These are phyloP conservation scores for Eupristina koningsbergeri DNA, from an alignment of 1,140 invertebrate genomes.

Conservation along the genomic window DNA sequence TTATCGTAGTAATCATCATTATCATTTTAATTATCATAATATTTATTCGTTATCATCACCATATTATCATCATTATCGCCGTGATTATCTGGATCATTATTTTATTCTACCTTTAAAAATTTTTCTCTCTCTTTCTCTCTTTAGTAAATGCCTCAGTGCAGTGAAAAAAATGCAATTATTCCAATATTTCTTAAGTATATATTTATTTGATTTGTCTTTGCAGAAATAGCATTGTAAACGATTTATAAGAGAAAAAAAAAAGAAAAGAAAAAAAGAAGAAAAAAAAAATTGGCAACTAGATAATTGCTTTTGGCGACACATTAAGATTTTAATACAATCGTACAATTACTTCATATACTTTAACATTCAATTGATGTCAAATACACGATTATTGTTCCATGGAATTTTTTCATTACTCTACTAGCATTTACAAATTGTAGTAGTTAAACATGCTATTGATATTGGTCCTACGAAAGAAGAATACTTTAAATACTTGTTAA, in stretches of 20 bases:
- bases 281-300: no score
- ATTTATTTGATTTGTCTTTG: constrained; percentile 8
- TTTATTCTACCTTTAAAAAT: constrained; percentile 9
- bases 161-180: constrained; percentile 40
- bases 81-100: no score
- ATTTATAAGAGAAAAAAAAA: no score
- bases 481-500: not conserved
- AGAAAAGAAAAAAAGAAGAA: no score
- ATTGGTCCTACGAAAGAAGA: not conserved
- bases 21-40: constrained; percentile 4
- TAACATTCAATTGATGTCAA: not conserved
- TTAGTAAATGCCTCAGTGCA: not conserved
- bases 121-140: constrained; percentile 13
- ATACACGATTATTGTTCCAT: not conserved
- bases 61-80: no score
- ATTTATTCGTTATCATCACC: not conserved
- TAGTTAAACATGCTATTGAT: no score
- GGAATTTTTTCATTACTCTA: not conserved
- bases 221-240: not conserved
- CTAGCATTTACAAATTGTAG: no score
- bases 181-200: constrained; percentile 9
- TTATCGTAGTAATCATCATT: not conserved
- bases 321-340: not conserved
- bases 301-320: not conserved
- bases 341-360: not conserved